Evolutionary conservation across 1,140 invertebrate genomes (phyloP), one percentile per base, ranked within the genome.

Genomic region (Atta colombica): DNA sequence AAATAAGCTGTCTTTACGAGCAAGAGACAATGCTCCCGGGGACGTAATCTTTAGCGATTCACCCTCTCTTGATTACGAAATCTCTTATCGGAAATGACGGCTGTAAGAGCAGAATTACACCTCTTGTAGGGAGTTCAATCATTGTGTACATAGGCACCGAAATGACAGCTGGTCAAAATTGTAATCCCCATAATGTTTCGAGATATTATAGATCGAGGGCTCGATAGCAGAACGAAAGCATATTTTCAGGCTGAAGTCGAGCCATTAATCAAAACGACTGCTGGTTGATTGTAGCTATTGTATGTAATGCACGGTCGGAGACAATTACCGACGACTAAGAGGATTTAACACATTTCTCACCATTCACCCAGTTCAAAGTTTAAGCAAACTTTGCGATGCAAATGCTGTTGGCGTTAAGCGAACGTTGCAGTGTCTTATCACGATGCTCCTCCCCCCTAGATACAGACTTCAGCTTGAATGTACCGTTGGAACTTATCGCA

Each of bases 11-110:
- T 87, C 85, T 55, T 85, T 85, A 66, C 60, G 63, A 65, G 2
- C n/a, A 25, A 31, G 45, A 77, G 60, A 82, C 55, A 74, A 84
- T 84, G 65, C 72, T 78, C 28, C 12, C 51, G 61, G 85, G 80
- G 84, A 72, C 31, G 85, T 87, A 80, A 90, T 90, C 89, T 72
- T 77, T 78, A 16, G 21, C 49, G 31, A 55, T 18, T 31, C 31
- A 21, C 39, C 58, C 77, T 85, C 45, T 7, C n/a, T 71, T 86
- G 88, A 90, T 89, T 87, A 75, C 63, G 60, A 80, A 90, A 87
- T 89, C 81, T 89, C 89, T 90, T 89, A 90, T 90, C 88, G 78
- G 78, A 78, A 87, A 90, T 77, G 86, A 66, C 66, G 16, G 71
- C 28, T 61, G 39, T 21, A 69, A 61, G 75, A 88, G 77, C 85